Base-by-base conservation (phyloP, 2,888 invertebrate species). In the Zygothrica quintamaculata region DNA sequence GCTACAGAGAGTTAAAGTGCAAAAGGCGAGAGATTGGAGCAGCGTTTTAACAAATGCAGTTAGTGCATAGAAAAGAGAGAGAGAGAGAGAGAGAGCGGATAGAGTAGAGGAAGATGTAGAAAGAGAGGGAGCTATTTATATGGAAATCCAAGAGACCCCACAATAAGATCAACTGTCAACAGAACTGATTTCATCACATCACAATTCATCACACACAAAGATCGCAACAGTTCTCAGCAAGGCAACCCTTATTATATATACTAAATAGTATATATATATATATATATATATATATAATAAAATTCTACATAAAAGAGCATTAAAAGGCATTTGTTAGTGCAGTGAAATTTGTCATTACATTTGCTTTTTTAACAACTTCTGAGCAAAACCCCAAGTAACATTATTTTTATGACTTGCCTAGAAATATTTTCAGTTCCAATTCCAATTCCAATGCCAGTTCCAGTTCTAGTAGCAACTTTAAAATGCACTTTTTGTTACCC, bases 341-440 rank as follows among this genome's bases (percentile, higher is more conserved):
- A 29, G 29, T 37, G 51, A 72, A 74, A 64, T 57, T 72, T 80
- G 80, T 80, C 80, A 84, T 80, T 84, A 60, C 73, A 59, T 56
- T 65, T 56, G 65, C 65, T 65, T 73, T 70, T 77, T 65, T n/a
- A n/a, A 81, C 84, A 70, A 64, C 77, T 81, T 77, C 73, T 66
- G 58, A 39, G 18, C 18, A 50, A 62, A 74, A 72, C 44, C 37
- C 60, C 44, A 55, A 44, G 50, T n/a, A 46, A 33, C 44, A 57
- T 57, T 47, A 56, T 37, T 68, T 79, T 84, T 73, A 80, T 65
- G 65, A 16, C 48, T 47, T 57, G 67, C 37, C 73, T 68, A 75
- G 78, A 22, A 56, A 5, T 34, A 46, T 52, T 42, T 36, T 16
- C 13, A 39, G 47, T 33, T 40, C 22, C 12, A 33, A 37, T 47